Percentiles rank a stretch among this genome's conserved stretches.
These are phyloP conservation scores for Lordiphosa stackelbergi DNA, from an alignment of 1,140 invertebrate genomes.

Conservation along the genomic window DNA sequence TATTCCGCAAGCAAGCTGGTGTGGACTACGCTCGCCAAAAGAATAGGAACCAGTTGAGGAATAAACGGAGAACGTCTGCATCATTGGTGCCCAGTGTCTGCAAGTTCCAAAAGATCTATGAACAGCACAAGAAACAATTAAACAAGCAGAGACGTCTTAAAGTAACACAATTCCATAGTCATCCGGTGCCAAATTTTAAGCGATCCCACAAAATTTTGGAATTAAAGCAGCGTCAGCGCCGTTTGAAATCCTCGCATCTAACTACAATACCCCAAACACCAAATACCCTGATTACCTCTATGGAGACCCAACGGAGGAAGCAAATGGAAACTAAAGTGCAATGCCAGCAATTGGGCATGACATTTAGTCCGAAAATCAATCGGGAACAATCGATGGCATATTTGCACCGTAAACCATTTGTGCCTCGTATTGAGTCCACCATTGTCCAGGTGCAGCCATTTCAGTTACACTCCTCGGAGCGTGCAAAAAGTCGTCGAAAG, in stretches of 20 bases:
- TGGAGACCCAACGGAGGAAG: slow-evolving; percentile 6
- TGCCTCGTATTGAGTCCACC: slow-evolving; percentile 22
- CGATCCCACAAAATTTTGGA: slow-evolving; percentile 24
- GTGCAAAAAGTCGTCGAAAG: slow-evolving; percentile 19
- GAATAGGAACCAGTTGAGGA: neutral
- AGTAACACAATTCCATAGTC: slow-evolving; percentile 21
- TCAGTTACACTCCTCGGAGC: slow-evolving; percentile 13
- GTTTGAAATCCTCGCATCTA: neutral
- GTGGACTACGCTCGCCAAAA: slow-evolving; percentile 7
- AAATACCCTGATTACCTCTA: slow-evolving; percentile 20
- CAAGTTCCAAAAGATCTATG: slow-evolving; percentile 22
- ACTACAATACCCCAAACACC: slow-evolving; percentile 35
- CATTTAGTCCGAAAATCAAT: slow-evolving; percentile 17
- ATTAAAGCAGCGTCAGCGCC: neutral
- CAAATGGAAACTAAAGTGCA: neutral
- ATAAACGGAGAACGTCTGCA: neutral
- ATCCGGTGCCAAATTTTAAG: slow-evolving; percentile 43
- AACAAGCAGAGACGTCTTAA: neutral
- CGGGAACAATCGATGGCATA: neutral
- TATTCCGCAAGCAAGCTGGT: slow-evolving; percentile 37
- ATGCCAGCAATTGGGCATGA: neutral
- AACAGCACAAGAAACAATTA: neutral
- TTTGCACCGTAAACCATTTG: slow-evolving; percentile 32
- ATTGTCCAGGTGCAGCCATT: slow-evolving; percentile 35
- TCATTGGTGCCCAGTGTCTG: neutral